Conservation (phyloP, 2,797 vertebrate genomes). For the Myotis vivesi region DNA sequence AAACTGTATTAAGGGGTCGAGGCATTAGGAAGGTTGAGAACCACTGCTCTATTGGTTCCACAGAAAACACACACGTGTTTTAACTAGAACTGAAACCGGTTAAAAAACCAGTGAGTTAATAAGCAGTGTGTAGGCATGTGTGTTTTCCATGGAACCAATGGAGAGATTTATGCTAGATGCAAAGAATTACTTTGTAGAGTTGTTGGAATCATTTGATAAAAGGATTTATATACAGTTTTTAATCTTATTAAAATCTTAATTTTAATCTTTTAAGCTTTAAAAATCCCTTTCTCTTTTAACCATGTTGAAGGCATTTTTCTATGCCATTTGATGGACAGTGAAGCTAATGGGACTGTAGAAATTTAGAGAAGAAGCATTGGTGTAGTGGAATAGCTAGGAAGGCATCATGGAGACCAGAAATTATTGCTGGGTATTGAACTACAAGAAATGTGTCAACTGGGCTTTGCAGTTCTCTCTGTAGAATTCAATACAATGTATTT, state of each 20-base stretch:
- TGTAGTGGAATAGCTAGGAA: background rate
- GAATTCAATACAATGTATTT: background rate
- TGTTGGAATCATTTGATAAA: background rate
- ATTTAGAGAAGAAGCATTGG: background rate
- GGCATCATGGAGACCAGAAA: background rate
- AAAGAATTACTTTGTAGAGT: background rate
- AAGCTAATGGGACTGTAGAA: background rate
- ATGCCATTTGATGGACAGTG: background rate
- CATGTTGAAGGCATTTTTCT: background rate
- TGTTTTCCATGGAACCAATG: constrained; percentile 19
- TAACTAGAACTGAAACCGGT: constrained; percentile 6
- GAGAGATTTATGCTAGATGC: constrained; percentile 36
- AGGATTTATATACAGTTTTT: background rate
- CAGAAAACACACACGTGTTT: no score
- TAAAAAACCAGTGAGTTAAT: constrained; percentile 53
- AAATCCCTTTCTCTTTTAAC: background rate
- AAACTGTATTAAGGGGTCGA: no score
- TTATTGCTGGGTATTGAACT: background rate
- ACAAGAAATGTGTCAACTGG: background rate
- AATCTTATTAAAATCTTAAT: background rate
- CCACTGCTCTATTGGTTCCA: no score
- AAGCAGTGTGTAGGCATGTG: background rate
- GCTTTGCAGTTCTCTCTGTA: background rate
- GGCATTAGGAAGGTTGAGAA: no score
- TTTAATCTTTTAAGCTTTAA: background rate